A percentile compares a stretch with the other conserved stretches of the same genome.
Evolutionary conservation across 2,113 vertebrate genomes (phyloP).

Genomic region (Aleadryas rufinucha): DNA sequence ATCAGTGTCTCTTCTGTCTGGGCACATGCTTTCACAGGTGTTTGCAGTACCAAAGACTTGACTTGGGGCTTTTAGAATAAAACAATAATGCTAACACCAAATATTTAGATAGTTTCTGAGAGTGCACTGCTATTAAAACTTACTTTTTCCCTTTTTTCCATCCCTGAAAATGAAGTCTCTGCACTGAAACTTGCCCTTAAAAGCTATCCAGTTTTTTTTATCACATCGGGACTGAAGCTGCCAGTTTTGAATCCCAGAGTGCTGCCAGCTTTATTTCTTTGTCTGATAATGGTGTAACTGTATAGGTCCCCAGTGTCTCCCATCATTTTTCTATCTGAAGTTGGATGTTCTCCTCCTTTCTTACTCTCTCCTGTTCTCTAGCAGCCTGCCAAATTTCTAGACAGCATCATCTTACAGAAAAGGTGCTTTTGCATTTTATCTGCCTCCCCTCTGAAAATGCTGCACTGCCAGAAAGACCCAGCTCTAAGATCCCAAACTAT

Average conservation of each 20-base stretch:
- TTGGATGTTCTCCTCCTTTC: not conserved
- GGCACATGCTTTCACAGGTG: not conserved
- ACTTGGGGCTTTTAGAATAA: not conserved
- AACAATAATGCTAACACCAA: not conserved
- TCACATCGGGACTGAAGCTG: not conserved
- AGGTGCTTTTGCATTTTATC: not conserved
- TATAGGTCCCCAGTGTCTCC: not conserved
- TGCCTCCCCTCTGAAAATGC: not conserved
- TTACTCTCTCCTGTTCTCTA: not conserved
- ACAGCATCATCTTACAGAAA: not conserved
- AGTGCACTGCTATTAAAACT: not conserved
- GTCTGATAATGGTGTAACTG: not conserved
- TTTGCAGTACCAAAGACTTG: not conserved
- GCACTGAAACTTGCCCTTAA: not conserved
- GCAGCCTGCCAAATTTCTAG: not conserved
- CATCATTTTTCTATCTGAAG: not conserved
- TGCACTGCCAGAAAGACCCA: not conserved
- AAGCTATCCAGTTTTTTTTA: not conserved
- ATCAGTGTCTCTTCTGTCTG: accelerated
- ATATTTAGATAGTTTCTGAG: not conserved
- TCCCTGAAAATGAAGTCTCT: not conserved
- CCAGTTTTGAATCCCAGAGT: not conserved
- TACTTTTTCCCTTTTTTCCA: not conserved
- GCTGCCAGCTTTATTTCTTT: not conserved
- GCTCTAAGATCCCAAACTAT: not conserved